A percentile compares a stretch with the other conserved stretches of the same genome.
Conservation (phyloP, 1,140 invertebrate species). For the Hirudo medicinalis region DNA sequence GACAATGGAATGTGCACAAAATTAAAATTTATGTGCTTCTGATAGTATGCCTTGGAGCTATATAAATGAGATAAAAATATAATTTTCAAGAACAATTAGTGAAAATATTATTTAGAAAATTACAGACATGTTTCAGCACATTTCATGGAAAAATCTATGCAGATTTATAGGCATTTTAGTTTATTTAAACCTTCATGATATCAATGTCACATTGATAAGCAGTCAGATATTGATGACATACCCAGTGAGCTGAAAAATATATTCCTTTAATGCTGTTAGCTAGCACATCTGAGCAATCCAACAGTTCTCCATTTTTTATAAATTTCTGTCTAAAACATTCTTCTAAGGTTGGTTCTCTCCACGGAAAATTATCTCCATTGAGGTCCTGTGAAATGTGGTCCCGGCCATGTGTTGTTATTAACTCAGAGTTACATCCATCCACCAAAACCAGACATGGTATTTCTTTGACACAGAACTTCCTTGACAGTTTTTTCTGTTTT, state of each 20-base stretch:
- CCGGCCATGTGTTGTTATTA: constrained; percentile 54
- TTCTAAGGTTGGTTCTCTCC: constrained; percentile 48
- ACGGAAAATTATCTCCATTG: constrained; percentile 52
- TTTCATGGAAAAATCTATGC: too few relatives aligned
- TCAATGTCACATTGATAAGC: neutral
- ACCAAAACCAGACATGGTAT: constrained; percentile 51
- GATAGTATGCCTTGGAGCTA: too few relatives aligned
- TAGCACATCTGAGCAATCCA: constrained; percentile 32
- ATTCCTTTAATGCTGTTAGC: constrained; percentile 54
- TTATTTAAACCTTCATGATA: too few relatives aligned
- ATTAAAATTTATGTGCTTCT: too few relatives aligned
- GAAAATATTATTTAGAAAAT: too few relatives aligned
- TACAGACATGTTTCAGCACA: too few relatives aligned
- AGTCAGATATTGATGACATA: constrained; percentile 40
- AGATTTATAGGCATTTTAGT: too few relatives aligned
- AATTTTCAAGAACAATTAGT: too few relatives aligned
- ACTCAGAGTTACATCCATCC: constrained; percentile 48
- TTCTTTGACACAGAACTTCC: constrained; percentile 35
- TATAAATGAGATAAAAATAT: too few relatives aligned
- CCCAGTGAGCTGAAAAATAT: constrained; percentile 72
- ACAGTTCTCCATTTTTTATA: constrained; percentile 46
- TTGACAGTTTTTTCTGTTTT: constrained; percentile 31
- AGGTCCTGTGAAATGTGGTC: constrained; percentile 56
- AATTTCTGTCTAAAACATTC: constrained; percentile 45
- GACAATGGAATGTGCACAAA: too few relatives aligned